Base-by-base conservation (phyloP, 1,140 invertebrate genomes). In the Triops longicaudatus region DNA sequence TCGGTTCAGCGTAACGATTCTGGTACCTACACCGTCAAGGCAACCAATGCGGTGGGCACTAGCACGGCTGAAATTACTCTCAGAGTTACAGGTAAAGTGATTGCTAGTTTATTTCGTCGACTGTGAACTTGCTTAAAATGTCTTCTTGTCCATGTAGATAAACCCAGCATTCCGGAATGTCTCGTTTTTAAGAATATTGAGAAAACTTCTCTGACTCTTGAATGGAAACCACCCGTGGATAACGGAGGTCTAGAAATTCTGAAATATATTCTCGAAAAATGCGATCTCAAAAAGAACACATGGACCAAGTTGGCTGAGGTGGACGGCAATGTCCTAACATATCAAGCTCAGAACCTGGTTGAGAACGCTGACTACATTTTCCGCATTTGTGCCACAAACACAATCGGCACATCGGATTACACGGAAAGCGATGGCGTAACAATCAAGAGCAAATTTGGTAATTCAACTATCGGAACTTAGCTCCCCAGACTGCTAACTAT, bases 261-360 rank as follows among this genome's bases (percentile, higher is more conserved):
- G 0, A 90, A 90, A 81, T 96, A 96, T 81, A 89, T 89, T 0
- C 88, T 96, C 50, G 93, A 96, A 83, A 93, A 92, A 82, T 91
- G 89, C 79, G 91, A 93, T 79, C 85, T 88, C 12, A 86, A 87
- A 14, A 88, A 88, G 71, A 87, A 88, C 79, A 84, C 88, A 27
- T 94, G 92, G 92, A 87, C 50, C 78, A 83, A 87, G 81, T 91
- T 95, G 0, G 89, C 91, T 10, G 92, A 93, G 79, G 88, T 94
- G 11, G 88, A 92, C 72, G 89, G 87, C 78, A 88, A 91, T 76
- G 89, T 91, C 1, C 86, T 87, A 27, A 89, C 88, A 1, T 92
- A 92, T 82, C 89, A 88, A 71, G 88, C 96, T 74, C 89, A 93
- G 81, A 90, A 90, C 80, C 85, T 98, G 14, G 87, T 89, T 77